These are phyloP conservation scores for Nesidiocoris tenuis DNA, from an alignment of 2,888 invertebrate species.

Conservation along the genomic window DNA sequence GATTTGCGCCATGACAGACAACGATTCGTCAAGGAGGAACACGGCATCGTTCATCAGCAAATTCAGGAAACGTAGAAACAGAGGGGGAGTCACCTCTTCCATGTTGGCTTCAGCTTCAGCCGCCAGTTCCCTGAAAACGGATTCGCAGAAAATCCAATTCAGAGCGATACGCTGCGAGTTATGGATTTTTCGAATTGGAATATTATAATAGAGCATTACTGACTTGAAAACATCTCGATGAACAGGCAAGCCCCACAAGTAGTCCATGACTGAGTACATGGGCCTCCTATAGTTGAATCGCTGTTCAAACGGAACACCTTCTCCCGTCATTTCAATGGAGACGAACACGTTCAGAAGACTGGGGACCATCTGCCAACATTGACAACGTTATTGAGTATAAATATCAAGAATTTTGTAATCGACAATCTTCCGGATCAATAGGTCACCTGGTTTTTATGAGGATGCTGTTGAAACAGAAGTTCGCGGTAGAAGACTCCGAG, in stretches of 20 bases:
- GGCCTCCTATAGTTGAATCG: constrained; percentile 95
- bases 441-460: constrained; percentile 67
- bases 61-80: constrained; percentile 93
- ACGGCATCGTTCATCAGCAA: constrained; percentile 96
- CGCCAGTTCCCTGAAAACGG: constrained; percentile 67
- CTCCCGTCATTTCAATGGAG: constrained; percentile 96
- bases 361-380: constrained; percentile 67
- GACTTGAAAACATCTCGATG: constrained; percentile 76
- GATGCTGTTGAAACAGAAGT: constrained; percentile 71
- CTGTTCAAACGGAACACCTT: constrained; percentile 92
- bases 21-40: constrained; percentile 88
- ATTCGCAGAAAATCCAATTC: neutral
- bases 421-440: too few relatives aligned
- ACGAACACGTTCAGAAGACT: constrained; percentile 89
- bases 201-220: too few relatives aligned
- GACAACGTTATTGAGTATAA: too few relatives aligned
- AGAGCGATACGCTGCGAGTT: too few relatives aligned
- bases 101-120: constrained; percentile 80
- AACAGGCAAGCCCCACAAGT: constrained; percentile 79
- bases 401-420: too few relatives aligned
- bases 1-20: constrained; percentile 84
- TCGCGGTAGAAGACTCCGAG: constrained; percentile 65
- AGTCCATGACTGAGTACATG: constrained; percentile 92
- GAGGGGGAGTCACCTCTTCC: constrained; percentile 84
- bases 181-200: too few relatives aligned